A percentile compares a stretch with the other conserved stretches of the same genome.
Conservation (phyloP, 2,113 vertebrate genomes). For the Rousettus leschenaultii region DNA sequence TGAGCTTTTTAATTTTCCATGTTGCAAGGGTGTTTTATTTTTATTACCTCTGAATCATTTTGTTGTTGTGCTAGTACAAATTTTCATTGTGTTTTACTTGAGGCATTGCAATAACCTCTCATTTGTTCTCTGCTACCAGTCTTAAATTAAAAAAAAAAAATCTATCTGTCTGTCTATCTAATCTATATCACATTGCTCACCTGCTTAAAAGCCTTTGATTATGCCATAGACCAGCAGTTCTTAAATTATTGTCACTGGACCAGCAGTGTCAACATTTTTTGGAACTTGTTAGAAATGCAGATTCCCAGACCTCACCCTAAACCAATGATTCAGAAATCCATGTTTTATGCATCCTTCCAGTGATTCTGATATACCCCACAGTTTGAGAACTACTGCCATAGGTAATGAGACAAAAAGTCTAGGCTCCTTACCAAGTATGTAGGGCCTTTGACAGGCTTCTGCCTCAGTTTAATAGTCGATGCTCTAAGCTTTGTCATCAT, state of each 20-base stretch:
- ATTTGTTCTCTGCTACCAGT: background rate
- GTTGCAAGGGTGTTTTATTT: background rate
- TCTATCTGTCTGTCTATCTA: background rate
- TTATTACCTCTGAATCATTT: background rate
- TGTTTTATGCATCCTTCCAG: background rate
- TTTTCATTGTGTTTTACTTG: background rate
- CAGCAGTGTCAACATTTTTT: background rate
- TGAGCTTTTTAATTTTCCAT: background rate
- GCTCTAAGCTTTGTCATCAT: background rate
- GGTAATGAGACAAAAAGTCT: too few species aligned
- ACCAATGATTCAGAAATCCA: background rate
- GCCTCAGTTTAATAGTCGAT: background rate
- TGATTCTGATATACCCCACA: background rate
- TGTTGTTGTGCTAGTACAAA: background rate
- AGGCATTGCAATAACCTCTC: background rate
- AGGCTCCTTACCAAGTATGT: fast-evolving
- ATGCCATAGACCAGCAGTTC: background rate
- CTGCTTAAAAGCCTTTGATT: background rate
- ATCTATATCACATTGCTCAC: background rate
- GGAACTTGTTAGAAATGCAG: background rate
- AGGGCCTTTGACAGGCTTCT: background rate
- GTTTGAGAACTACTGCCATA: background rate
- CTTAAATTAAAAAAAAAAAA: background rate
- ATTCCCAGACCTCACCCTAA: background rate
- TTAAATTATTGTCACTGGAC: background rate